phyloP scores from a whole-genome alignment of 2,113 vertebrate genomes.

The Oophaga pumilio region DNA sequence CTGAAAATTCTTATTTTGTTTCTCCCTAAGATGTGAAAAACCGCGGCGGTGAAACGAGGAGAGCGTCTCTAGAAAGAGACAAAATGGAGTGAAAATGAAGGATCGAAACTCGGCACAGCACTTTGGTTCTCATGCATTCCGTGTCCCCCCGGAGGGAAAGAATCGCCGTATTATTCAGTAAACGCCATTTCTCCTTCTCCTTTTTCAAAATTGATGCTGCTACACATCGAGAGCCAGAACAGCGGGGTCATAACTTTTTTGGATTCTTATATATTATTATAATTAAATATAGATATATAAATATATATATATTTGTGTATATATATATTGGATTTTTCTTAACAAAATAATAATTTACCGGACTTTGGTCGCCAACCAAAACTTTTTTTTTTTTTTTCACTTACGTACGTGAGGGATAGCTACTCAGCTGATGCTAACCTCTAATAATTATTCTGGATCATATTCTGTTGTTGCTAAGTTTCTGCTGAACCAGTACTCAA shows the following conservation, averaged over 20 bases:
- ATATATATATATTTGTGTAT: slow-evolving; percentile 56
- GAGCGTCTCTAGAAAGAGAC: slow-evolving; percentile 70
- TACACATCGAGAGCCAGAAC: slow-evolving; percentile 80
- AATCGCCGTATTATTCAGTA: slow-evolving; percentile 72
- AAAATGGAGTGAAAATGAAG: slow-evolving; percentile 85
- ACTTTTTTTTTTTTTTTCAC: slow-evolving; percentile 80
- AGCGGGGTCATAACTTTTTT: slow-evolving; percentile 74
- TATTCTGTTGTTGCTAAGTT: slow-evolving; percentile 64
- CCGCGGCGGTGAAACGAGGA: slow-evolving; percentile 89
- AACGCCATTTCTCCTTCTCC: slow-evolving; percentile 74
- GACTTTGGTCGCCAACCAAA: slow-evolving; percentile 72
- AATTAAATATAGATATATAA: slow-evolving; percentile 73
- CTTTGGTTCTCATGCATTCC: slow-evolving; percentile 97
- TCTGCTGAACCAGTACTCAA: slow-evolving; percentile 76
- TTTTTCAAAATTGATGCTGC: slow-evolving; percentile 76
- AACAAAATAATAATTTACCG: slow-evolving; percentile 73
- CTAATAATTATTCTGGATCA: slow-evolving; percentile 40
- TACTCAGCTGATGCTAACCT: slow-evolving; percentile 49
- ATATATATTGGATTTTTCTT: slow-evolving; percentile 73
- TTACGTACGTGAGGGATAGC: slow-evolving; percentile 82
- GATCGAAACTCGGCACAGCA: slow-evolving; percentile 91
- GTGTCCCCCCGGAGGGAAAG: slow-evolving; percentile 72
- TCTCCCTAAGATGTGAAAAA: slow-evolving; percentile 85
- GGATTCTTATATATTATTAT: slow-evolving; percentile 77
- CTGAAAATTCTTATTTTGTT: background rate